Base-by-base conservation (phyloP, 2,113 vertebrate genomes). In the Hipposideros armiger region DNA sequence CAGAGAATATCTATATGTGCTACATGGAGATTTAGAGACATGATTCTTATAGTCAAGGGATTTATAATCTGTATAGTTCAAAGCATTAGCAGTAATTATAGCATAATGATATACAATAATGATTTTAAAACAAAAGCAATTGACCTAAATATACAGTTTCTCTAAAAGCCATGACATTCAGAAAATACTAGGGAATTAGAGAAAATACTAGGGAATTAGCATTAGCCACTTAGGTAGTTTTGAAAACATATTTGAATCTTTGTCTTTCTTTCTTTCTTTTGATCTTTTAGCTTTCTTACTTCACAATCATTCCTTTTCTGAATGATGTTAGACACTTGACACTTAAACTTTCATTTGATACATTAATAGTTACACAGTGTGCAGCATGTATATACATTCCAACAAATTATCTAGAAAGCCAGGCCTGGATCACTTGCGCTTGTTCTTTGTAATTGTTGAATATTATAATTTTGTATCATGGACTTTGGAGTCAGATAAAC, bases 1-100 rank as follows among this genome's bases (percentile, higher is more conserved):
- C 52, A 95, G 4, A 82, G 67, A 73, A 22, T 83, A 69, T 32
- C 26, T 92, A 22, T 52, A 20, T 14, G 3, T 94, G 11, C 36
- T 73, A 3, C 42, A 9, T 66, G 13, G 16, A 93, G 62, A 66
- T 90, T 93, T 80, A 80, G 67, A 88, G 40, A 50, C 20, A 28
- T 80, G 20, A 76, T 93, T 45, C 45, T 90, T 91, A 11, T 83
- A 26, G 72, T 83, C 13, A 28, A n/a, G 64, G 64, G 81, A 7
- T 70, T 96, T 88, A 70, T 81, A 82, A 47, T 42, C 74, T 77
- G 32, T 90, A 11, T 36, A 89, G 60, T 91, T 88, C 47, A 85
- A 81, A 93, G 54, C 4, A 47, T 70, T n/a, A n/a, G 36, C 19
- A 58, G 9, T 85, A 85, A 72, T 42, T 90, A 11, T 50, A 78